A percentile compares a stretch with the other conserved stretches of the same genome.
Evolutionary conservation across 1,140 invertebrate species (phyloP).

Genomic region (Musca domestica): DNA sequence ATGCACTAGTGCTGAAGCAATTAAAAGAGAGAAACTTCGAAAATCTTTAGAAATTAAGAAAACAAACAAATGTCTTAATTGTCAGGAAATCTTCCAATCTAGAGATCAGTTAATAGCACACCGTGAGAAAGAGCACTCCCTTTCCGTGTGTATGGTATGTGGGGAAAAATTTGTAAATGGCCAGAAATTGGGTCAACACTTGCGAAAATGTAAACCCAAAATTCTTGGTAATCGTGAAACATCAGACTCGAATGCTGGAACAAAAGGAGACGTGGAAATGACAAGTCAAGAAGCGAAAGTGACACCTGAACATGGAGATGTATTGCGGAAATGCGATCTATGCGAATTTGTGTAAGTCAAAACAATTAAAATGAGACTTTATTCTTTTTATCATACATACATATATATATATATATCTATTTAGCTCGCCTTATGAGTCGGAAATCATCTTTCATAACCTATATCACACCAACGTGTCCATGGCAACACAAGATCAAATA

Average conservation of each 20-base stretch:
- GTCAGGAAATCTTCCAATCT: constrained; percentile 53
- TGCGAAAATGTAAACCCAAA: constrained; percentile 60
- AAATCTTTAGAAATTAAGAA: too few relatives aligned
- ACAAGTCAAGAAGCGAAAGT: too few relatives aligned
- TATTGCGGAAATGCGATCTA: constrained; percentile 34
- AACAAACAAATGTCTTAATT: constrained; percentile 30
- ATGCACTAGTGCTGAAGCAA: neutral
- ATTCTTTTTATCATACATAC: too few relatives aligned
- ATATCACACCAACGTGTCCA: constrained; percentile 44
- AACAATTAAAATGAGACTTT: neutral
- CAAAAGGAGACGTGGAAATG: neutral
- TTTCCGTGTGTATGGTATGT: constrained; percentile 66
- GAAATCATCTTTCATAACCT: constrained; percentile 46
- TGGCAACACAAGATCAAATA: constrained; percentile 56
- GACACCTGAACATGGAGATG: neutral
- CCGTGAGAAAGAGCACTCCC: constrained; percentile 62
- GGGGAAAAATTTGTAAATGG: constrained; percentile 66
- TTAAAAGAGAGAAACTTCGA: too few relatives aligned
- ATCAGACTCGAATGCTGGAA: neutral
- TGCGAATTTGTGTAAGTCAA: constrained; percentile 33
- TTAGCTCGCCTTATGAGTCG: constrained; percentile 38
- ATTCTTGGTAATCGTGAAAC: neutral
- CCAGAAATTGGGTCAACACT: constrained; percentile 71
- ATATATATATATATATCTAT: neutral
- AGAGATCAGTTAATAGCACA: constrained; percentile 66